Base-by-base conservation (phyloP, 2,113 vertebrate species). In the Sander vitreus region DNA sequence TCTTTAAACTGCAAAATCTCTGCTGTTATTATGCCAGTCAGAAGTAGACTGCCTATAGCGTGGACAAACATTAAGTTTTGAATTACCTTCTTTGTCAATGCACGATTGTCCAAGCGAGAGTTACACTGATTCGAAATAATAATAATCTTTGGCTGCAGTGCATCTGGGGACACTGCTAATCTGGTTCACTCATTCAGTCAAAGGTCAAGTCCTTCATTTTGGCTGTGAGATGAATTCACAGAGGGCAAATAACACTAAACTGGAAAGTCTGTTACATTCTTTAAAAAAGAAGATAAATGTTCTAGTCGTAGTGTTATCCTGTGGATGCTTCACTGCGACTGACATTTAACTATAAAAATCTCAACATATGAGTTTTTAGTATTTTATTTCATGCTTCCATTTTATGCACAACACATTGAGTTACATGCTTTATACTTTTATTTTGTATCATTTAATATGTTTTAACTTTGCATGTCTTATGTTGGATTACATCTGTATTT, bases 51-150 rank as follows among this genome's bases (percentile, higher is more conserved):
- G 62, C 39, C 30, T 48, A 9, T 23, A 21, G 21, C 3, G 57
- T 30, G 36, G 50, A 30, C 30, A 43, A 55, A 43, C 15, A 60
- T 65, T 39, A 62, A 2, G 30, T 53, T 78, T 66, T 54, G 18
- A 45, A 9, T 74, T 47, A 76, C 77, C 48, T 74, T 76, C 9
- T 81, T 51, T 72, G 63, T 68, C 36, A 60, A 14, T 69, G 81
- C 33, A 33, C 10, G 12, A 12, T 50, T 84, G 65, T 57, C 30
- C 63, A 65, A 76, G 47, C 58, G 39, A 21, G 39, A 66, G 23
- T 45, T 58, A 33, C 43, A 48, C 9, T 18, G 36, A 12, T 43
- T 68, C 47, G 2, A 1, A 25, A 27, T 27, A 27, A 8, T 19
- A 51, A 25, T 23, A 43, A 30, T 71, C 16, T 66, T 50, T 69